Evolutionary conservation across 2,888 invertebrate species (phyloP), one percentile per base, ranked within the genome.

Genomic region (Leucozona laternaria): DNA sequence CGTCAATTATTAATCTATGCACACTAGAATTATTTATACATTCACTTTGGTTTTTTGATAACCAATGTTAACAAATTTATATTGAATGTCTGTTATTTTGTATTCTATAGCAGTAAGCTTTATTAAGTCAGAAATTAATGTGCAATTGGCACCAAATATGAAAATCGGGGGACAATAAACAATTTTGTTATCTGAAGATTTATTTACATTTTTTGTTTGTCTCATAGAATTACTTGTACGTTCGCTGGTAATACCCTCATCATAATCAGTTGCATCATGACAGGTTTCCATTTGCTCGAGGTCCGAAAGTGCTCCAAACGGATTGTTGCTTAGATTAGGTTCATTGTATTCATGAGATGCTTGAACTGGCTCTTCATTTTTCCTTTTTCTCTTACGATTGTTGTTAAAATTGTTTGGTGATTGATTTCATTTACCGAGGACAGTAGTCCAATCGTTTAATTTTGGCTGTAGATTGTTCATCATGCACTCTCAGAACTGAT

Each of bases 11-110:
- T 6, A 55, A 28, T 7, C n/a, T 28, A 55, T 55, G 55, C 55
- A 55, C 28, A 28, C 3, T 55, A 15, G 28, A 25, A 28, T 28
- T 55, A 55, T 55, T 55, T 13, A 28, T 13, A 28, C 55, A 55
- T 55, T n/a, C 7, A 28, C 55, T 55, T 55, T 55, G 7, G 55
- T 55, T 28, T 55, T 55, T 25, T 55, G 28, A 55, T 55, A 55
- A 28, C 55, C 55, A n/a, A 28, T 28, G 55, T 55, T 55, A 5
- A 57, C 17, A 31, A 57, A 55, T 28, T 55, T 55, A 55, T 55
- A 55, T 28, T 55, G 55, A 55, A 55, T 55, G 22, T 55, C 55
- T 55, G 15, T 53, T 53, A 53, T 13, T 53, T 55, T 55, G 55
- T 31, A 55, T 10, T 55, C n/a, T n/a, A 31, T 2, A 4, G 55